Conservation (phyloP, 2,888 invertebrate genomes). For the Macaria notata region DNA sequence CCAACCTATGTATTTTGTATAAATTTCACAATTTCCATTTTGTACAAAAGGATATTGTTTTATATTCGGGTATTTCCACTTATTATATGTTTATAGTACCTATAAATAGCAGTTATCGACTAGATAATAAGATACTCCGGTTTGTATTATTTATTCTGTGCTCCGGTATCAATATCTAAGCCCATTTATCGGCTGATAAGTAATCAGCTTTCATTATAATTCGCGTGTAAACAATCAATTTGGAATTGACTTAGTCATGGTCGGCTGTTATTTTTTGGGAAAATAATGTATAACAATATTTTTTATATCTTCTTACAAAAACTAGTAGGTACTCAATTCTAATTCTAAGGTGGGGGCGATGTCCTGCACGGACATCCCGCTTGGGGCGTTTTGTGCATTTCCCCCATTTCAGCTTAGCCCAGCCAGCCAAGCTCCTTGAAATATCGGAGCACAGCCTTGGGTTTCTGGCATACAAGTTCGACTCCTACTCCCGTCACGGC, state of each 20-base stretch:
- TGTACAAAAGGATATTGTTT: neutral
- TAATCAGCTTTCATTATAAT: conserved; percentile 5
- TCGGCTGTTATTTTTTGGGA: neutral
- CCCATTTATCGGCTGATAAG: conserved; percentile 1
- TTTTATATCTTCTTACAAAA: neutral
- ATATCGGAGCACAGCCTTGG: no score
- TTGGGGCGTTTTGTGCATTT: no score
- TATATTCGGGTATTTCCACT: neutral
- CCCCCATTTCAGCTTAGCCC: no score
- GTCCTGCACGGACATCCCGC: no score
- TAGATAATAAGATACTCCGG: neutral
- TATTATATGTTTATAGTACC: no score
- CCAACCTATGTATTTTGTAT: neutral
- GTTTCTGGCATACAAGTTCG: no score
- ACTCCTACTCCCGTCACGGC: no score
- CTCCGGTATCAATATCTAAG: neutral
- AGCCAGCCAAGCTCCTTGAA: no score
- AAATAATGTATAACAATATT: neutral
- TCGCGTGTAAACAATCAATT: conserved; percentile 16
- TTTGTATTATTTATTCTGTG: no score
- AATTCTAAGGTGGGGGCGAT: no score
- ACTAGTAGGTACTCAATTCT: no score
- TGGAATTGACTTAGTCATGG: neutral
- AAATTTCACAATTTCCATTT: neutral
- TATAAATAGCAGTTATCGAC: neutral